Evolutionary conservation across 1,140 invertebrate species (phyloP).

Genomic region (Drosophila repletoides): DNA sequence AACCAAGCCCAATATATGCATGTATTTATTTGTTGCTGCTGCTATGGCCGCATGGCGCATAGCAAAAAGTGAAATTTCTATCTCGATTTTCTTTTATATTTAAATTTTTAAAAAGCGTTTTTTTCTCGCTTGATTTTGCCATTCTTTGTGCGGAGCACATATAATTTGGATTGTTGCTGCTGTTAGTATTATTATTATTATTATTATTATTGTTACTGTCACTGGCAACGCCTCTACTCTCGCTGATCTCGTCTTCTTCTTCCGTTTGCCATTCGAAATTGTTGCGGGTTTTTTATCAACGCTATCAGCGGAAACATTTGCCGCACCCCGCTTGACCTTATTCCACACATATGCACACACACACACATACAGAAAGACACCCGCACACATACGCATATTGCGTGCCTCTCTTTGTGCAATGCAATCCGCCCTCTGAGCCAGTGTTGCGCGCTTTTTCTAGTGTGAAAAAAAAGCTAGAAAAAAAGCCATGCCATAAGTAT

Average conservation of each 20-base stretch:
- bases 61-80: conserved; percentile 71
- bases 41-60: conserved; percentile 23
- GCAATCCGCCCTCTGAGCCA: conserved; percentile 5
- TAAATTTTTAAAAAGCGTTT: conserved; percentile 44
- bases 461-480: too few species aligned
- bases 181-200: background rate
- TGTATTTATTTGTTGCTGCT: conserved; percentile 35
- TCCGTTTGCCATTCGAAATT: conserved; percentile 31
- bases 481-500: too few species aligned
- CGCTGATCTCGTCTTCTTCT: conserved; percentile 12
- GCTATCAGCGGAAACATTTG: conserved; percentile 73
- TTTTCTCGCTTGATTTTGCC: conserved; percentile 31
- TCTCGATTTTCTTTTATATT: conserved; percentile 52
- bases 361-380: background rate
- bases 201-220: conserved; percentile 13
- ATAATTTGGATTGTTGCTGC: conserved; percentile 29
- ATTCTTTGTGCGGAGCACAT: conserved; percentile 30
- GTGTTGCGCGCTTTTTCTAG: conserved; percentile 8
- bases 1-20: conserved; percentile 57
- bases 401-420: conserved; percentile 18
- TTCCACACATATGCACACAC: conserved; percentile 23
- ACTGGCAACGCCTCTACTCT: conserved; percentile 34
- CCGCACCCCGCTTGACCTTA: conserved; percentile 78
- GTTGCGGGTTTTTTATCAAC: conserved; percentile 58
- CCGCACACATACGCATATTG: conserved; percentile 2